These are phyloP conservation scores for Muscidifurax raptorellus DNA, from an alignment of 1,140 invertebrate species.

Conservation along the genomic window DNA sequence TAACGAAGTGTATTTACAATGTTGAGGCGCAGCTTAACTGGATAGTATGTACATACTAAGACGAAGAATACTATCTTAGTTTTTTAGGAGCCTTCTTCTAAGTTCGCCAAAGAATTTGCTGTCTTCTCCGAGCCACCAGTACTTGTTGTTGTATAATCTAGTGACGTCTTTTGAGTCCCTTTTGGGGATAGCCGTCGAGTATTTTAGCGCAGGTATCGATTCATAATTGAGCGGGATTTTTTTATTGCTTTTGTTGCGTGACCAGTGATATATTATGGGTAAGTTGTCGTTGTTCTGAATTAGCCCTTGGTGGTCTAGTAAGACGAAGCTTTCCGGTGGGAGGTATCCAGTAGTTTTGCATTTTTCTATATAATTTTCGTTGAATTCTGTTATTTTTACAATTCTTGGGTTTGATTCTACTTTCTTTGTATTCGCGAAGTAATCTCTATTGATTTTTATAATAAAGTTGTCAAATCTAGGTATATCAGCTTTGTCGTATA, in stretches of 20 bases:
- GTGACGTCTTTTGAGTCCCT: background rate
- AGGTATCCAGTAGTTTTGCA: background rate
- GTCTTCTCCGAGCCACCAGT: background rate
- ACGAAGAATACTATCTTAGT: too few species aligned
- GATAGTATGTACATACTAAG: too few species aligned
- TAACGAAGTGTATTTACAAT: too few species aligned
- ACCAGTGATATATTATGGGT: conserved; percentile 7
- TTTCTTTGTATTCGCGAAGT: conserved; percentile 38
- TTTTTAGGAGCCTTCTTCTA: too few species aligned
- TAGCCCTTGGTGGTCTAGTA: background rate
- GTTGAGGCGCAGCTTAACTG: too few species aligned
- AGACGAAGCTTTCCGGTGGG: background rate
- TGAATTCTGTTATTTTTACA: background rate
- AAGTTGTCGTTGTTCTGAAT: conserved; percentile 3
- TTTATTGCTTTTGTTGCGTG: background rate
- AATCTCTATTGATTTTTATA: conserved; percentile 48
- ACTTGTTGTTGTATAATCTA: background rate
- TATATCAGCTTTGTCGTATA: conserved; percentile 52
- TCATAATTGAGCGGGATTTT: background rate
- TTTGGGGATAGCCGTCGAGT: background rate
- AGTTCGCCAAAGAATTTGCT: background rate
- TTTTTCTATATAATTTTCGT: background rate
- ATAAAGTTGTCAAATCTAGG: conserved; percentile 55
- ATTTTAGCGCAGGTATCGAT: background rate
- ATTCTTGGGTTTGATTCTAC: background rate